Conservation (phyloP, 2,113 vertebrate species). For the Hystrix cristata region DNA sequence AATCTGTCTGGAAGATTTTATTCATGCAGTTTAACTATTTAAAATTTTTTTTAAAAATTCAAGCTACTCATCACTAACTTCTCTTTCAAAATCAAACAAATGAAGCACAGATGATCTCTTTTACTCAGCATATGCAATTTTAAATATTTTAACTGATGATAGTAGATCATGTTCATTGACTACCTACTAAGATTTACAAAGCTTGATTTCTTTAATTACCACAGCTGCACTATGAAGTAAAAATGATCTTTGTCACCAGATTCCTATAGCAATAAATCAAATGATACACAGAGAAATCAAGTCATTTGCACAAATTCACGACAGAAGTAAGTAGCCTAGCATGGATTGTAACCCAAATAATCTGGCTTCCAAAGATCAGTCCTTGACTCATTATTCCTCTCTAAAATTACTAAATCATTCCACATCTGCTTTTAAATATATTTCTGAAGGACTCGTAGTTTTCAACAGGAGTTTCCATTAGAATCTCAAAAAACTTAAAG, state of each 20-base stretch:
- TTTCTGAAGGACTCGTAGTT: neutral
- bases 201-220: neutral
- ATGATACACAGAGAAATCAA: neutral
- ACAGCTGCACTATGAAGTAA: neutral
- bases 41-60: neutral
- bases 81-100: neutral
- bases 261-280: neutral
- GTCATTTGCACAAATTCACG: neutral
- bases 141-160: neutral
- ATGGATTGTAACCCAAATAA: neutral
- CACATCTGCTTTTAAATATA: neutral
- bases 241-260: neutral
- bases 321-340: neutral
- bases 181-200: neutral
- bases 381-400: neutral
- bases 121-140: neutral
- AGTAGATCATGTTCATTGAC: neutral
- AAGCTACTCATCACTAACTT: neutral
- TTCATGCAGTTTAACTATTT: too few relatives aligned
- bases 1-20: neutral
- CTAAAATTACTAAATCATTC: neutral
- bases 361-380: neutral
- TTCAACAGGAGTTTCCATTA: neutral
- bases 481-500: neutral
- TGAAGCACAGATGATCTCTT: neutral